Evolutionary conservation across 2,113 vertebrate species (phyloP), one percentile per base, ranked within the genome.

Genomic region (Sander lucioperca): DNA sequence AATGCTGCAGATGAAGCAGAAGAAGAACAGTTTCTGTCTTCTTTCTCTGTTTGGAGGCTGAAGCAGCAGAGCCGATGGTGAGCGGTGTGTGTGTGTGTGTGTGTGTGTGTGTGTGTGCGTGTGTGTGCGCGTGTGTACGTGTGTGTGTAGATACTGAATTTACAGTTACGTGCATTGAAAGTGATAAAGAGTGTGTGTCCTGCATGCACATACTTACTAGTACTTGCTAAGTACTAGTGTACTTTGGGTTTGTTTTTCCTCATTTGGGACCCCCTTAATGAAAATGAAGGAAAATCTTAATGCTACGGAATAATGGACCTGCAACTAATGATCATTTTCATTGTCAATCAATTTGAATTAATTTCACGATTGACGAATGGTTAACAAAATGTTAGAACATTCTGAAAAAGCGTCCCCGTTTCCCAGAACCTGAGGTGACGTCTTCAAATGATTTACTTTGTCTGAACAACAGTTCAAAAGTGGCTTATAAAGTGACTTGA

Each of bases 41-140:
- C 77, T 80, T 33, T 58, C 56, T 87, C 48, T 74, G 74, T 86
- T 86, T 73, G 80, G 80, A 89, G 73, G 58, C 79, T 89, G 85
- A 82, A 84, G 73, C 86, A 62, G 80, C 73, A 47, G 51, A 85
- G 76, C 88, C 83, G 82, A 88, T 86, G 92, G 92, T 93, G 88
- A 93, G 91, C 19, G 2, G 62, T 3, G 62, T 56, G 33, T 62
- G n/a, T 71, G 39, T 66, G 33, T 69, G 79, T 69, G 45, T 72
- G 51, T 73, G 43, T 75, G 56, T 61, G 48, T 70, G 66, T 62
- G 59, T 78, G 48, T 58, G 75, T 25, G 2, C 25, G 25, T 67
- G 77, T 36, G 62, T 65, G 71, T 59, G 45, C n/a, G n/a, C n/a
- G n/a, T n/a, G n/a, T n/a, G n/a, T n/a, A n/a, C n/a, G n/a, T n/a